Percentiles rank a stretch among this genome's conserved stretches.
Evolutionary conservation across 2,888 invertebrate species (phyloP).

Genomic region (Drosophila fungiperda): DNA sequence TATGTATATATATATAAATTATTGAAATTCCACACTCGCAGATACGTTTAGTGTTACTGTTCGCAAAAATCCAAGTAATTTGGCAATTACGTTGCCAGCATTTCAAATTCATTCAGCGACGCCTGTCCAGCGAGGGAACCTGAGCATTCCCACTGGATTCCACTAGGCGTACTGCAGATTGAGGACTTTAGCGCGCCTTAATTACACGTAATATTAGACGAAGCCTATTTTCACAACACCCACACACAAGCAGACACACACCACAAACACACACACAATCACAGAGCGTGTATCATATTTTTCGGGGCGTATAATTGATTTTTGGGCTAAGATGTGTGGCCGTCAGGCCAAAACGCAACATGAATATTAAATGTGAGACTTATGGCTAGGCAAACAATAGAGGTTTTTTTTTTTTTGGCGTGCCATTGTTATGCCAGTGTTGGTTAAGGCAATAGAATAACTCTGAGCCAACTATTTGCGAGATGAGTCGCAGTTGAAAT

Average conservation of each 20-base stretch:
- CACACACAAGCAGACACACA: conserved; percentile 3
- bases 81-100: conserved; percentile 74
- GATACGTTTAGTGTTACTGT: conserved; percentile 71
- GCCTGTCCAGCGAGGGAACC: conserved; percentile 40
- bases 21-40: conserved; percentile 77
- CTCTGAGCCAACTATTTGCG: background rate
- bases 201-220: conserved; percentile 74
- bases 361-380: conserved; percentile 68
- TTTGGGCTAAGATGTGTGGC: conserved; percentile 62
- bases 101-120: conserved; percentile 58
- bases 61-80: conserved; percentile 71
- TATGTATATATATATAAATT: conserved; percentile 59
- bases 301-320: conserved; percentile 74
- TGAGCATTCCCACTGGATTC: conserved; percentile 38
- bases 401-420: conserved; percentile 2
- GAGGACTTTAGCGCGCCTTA: conserved; percentile 49
- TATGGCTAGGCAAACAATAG: conserved; percentile 25
- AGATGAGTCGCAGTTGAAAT: background rate
- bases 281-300: conserved; percentile 62
- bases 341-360: conserved; percentile 61
- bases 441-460: conserved; percentile 5
- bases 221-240: conserved; percentile 20
- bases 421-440: conserved; percentile 26
- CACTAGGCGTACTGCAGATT: conserved; percentile 14
- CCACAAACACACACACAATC: background rate